A percentile compares a stretch with the other conserved stretches of the same genome.
These are phyloP conservation scores for Bovichtus variegatus DNA, from an alignment of 2,797 vertebrate genomes.

Conservation along the genomic window DNA sequence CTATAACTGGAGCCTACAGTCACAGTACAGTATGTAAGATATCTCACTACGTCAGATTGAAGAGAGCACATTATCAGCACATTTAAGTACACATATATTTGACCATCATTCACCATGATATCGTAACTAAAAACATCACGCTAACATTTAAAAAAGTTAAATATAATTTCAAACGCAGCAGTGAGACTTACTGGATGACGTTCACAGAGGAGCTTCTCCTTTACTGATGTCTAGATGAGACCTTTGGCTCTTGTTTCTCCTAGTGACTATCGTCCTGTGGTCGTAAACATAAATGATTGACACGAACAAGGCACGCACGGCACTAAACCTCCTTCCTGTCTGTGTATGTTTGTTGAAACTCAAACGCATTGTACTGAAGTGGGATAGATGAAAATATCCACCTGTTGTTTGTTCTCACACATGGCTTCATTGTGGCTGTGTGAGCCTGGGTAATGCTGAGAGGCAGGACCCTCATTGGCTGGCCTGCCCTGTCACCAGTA, in stretches of 20 bases:
- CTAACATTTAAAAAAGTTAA: background rate
- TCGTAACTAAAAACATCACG: background rate
- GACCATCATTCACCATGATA: background rate
- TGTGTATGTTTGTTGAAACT: background rate
- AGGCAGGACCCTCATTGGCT: slow-evolving; percentile 18
- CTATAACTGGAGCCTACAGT: background rate
- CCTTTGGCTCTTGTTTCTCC: slow-evolving; percentile 79
- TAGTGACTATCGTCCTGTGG: slow-evolving; percentile 51
- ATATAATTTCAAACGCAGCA: slow-evolving; percentile 22
- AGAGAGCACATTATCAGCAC: background rate
- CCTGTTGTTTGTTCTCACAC: slow-evolving; percentile 5
- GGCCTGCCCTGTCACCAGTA: slow-evolving; percentile 9
- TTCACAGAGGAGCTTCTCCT: slow-evolving; percentile 41
- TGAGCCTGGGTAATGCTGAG: slow-evolving; percentile 11
- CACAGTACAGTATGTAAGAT: background rate
- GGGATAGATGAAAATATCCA: background rate
- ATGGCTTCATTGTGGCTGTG: background rate
- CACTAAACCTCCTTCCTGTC: slow-evolving; percentile 16
- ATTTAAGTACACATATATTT: background rate
- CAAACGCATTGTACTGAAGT: slow-evolving; percentile 32
- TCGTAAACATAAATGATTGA: slow-evolving; percentile 88
- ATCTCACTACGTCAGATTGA: background rate
- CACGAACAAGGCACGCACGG: slow-evolving; percentile 23
- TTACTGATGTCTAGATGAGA: slow-evolving; percentile 65
- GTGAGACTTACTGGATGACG: slow-evolving; percentile 63